Evolutionary conservation across 2,797 vertebrate species (phyloP).

Genomic region (Odontamblyopus rebecca): DNA sequence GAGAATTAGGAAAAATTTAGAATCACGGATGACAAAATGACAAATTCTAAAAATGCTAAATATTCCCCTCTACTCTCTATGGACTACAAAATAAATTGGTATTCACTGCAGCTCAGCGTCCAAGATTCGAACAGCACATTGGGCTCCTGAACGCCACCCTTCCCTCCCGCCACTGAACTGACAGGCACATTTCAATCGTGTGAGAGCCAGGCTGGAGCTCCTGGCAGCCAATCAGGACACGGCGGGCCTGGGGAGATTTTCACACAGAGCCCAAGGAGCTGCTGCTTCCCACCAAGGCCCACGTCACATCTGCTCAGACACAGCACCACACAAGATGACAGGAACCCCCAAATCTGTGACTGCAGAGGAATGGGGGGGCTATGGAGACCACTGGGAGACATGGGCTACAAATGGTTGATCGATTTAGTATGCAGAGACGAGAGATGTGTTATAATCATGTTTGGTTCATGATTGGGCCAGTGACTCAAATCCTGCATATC

Average conservation of each 20-base stretch:
- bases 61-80: constrained; percentile 23
- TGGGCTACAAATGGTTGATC: background rate
- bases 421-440: background rate
- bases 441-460: background rate
- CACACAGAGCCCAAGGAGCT: constrained; percentile 55
- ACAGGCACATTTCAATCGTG: constrained; percentile 76
- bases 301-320: constrained; percentile 73
- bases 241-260: constrained; percentile 56
- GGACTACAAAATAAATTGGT: constrained; percentile 31
- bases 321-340: constrained; percentile 56
- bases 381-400: constrained; percentile 23
- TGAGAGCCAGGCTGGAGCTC: constrained; percentile 60
- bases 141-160: constrained; percentile 50
- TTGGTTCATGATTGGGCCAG: background rate
- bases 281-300: constrained; percentile 62
- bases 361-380: constrained; percentile 16
- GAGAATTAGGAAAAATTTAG: background rate
- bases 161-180: constrained; percentile 61
- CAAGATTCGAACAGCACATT: constrained; percentile 55
- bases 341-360: constrained; percentile 45
- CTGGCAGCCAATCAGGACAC: constrained; percentile 59
- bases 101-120: constrained; percentile 37
- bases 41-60: background rate
- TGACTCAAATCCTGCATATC: background rate
- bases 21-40: background rate